Evolutionary conservation across 1,140 invertebrate species (phyloP).

Genomic region (Nixonia krombeini): DNA sequence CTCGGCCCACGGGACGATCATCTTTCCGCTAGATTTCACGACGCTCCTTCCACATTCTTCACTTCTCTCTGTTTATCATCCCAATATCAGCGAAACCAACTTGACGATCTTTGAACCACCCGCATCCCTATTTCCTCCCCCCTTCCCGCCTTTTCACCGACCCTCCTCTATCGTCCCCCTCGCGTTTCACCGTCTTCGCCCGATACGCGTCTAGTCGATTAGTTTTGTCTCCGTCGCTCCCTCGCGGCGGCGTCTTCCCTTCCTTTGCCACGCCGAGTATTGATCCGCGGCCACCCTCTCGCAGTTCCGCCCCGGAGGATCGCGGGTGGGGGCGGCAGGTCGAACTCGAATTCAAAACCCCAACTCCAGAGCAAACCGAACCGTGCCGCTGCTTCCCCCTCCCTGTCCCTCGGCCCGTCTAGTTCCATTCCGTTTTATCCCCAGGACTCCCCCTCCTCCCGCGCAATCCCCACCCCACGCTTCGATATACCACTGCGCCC

Average conservation of each 20-base stretch:
- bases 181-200: constrained; percentile 5
- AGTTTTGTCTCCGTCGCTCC: constrained; percentile 1
- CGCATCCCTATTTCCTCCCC: constrained; percentile 7
- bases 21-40: constrained; percentile 31
- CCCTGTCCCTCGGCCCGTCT: constrained; percentile 29
- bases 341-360: constrained; percentile 50
- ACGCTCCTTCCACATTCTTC: constrained; percentile 17
- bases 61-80: constrained; percentile 26
- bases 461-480: not conserved
- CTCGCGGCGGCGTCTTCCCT: constrained; percentile 1
- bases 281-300: constrained; percentile 47
- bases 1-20: not conserved
- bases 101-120: constrained; percentile 25
- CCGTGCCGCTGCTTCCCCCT: constrained; percentile 23
- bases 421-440: constrained; percentile 45
- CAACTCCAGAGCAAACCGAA: constrained; percentile 24
- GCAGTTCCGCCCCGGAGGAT: constrained; percentile 28
- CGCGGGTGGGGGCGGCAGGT: constrained; percentile 18
- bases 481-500: constrained; percentile 27
- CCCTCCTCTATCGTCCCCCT: constrained; percentile 5
- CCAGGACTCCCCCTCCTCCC: constrained; percentile 26
- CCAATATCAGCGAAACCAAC: constrained; percentile 19
- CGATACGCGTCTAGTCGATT: constrained; percentile 20
- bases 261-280: constrained; percentile 42
- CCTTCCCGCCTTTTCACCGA: not conserved